Conservation (phyloP, 2,797 vertebrate species). For the Alfaro cultratus region DNA sequence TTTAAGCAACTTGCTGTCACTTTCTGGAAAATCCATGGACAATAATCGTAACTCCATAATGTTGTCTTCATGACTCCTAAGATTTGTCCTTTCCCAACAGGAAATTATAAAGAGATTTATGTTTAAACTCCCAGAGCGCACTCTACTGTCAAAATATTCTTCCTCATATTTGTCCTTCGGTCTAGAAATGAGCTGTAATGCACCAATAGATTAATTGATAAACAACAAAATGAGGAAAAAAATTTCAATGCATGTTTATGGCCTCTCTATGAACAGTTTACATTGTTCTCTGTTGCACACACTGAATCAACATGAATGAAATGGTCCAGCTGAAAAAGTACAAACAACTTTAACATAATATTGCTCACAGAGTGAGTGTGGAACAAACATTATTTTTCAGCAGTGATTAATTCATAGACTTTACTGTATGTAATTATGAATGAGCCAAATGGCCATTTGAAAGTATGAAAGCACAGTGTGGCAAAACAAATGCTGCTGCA, state of each 20-base stretch:
- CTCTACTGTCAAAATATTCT: slow-evolving; percentile 43
- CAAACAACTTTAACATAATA: slow-evolving; percentile 20
- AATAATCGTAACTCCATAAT: neutral
- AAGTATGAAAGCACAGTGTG: slow-evolving; percentile 34
- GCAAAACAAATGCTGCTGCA: slow-evolving; percentile 40
- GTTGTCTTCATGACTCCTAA: slow-evolving; percentile 31
- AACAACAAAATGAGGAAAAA: slow-evolving; percentile 1
- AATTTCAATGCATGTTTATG: neutral
- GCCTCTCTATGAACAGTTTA: slow-evolving; percentile 17
- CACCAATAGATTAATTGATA: slow-evolving; percentile 17
- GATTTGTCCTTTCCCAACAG: slow-evolving; percentile 36
- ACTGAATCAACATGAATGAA: slow-evolving; percentile 15
- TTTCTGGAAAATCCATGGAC: neutral
- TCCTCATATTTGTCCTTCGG: slow-evolving; percentile 33
- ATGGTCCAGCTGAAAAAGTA: slow-evolving; percentile 1
- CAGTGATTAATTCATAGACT: slow-evolving; percentile 42
- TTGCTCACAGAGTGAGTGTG: slow-evolving; percentile 19
- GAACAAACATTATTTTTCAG: slow-evolving; percentile 30
- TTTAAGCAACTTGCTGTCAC: neutral
- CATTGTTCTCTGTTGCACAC: slow-evolving; percentile 8
- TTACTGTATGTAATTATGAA: slow-evolving; percentile 44
- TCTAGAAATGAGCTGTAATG: slow-evolving; percentile 11
- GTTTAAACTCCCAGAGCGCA: slow-evolving; percentile 43
- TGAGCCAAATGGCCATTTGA: slow-evolving; percentile 53
- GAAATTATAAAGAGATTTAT: slow-evolving; percentile 37